Evolutionary conservation across 2,113 vertebrate genomes (phyloP).

Genomic region (Pterophyllum scalare): DNA sequence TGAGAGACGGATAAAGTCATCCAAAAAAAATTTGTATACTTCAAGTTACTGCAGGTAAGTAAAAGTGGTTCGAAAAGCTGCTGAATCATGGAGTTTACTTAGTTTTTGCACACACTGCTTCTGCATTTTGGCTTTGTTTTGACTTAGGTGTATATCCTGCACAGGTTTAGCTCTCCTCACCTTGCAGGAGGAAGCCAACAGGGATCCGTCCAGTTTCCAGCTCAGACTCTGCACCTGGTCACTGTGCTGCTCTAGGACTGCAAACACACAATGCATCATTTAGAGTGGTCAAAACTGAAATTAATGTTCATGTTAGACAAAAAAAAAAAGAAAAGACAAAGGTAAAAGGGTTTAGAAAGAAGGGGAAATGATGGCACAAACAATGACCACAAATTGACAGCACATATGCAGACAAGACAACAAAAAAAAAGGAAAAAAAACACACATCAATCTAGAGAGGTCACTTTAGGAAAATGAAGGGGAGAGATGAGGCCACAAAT

Average conservation of each 20-base stretch:
- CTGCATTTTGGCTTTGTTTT: background rate
- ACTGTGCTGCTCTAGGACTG: slow-evolving; percentile 87
- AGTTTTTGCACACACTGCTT: background rate
- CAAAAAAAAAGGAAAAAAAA: too few relatives aligned
- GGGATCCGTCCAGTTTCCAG: slow-evolving; percentile 90
- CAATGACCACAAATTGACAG: slow-evolving; percentile 24
- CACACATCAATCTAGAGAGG: background rate
- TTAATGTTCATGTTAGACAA: background rate
- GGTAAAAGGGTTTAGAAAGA: background rate
- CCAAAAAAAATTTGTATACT: background rate
- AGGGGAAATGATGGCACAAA: background rate
- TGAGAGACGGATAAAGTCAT: background rate
- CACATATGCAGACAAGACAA: slow-evolving; percentile 9
- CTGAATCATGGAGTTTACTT: background rate
- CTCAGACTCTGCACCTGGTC: slow-evolving; percentile 89
- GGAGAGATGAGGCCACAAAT: slow-evolving; percentile 29
- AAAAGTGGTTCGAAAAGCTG: background rate
- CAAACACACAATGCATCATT: slow-evolving; percentile 6
- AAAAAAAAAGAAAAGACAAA: background rate
- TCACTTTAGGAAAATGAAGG: slow-evolving; percentile 15
- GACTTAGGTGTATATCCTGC: background rate
- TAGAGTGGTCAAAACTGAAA: background rate
- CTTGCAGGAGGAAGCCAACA: slow-evolving; percentile 91
- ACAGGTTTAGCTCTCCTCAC: slow-evolving; percentile 43
- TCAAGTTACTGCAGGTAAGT: background rate